phyloP scores from a whole-genome alignment of 37 sponge, comb jelly and placozoan species.

The Chondrilla cf. caribensis region DNA sequence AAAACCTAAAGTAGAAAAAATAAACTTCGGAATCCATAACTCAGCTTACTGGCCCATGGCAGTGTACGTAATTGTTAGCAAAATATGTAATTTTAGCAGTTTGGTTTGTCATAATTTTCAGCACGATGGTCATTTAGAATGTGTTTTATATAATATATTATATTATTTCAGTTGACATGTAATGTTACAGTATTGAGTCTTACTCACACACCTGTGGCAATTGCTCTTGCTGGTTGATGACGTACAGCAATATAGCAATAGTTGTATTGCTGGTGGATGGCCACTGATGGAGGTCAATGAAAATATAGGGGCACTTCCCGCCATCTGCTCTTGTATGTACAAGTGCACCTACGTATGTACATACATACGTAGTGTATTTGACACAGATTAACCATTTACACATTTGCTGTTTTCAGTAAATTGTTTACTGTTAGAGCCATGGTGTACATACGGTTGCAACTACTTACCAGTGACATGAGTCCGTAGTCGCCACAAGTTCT shows the following conservation, averaged over 20 bases:
- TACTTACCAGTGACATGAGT: constrained; percentile 55
- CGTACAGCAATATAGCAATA: not conserved
- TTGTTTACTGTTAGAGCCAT: too few relatives aligned
- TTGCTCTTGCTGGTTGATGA: not conserved
- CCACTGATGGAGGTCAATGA: constrained; percentile 19
- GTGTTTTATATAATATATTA: too few relatives aligned
- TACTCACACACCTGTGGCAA: too few relatives aligned
- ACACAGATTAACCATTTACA: too few relatives aligned
- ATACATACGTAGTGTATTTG: too few relatives aligned
- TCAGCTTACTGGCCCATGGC: constrained; percentile 16
- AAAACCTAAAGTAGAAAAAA: constrained; percentile 5
- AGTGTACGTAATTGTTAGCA: constrained; percentile 1
- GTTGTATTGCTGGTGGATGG: constrained; percentile 15
- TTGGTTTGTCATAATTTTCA: too few relatives aligned
- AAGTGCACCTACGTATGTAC: not conserved
- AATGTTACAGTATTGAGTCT: too few relatives aligned
- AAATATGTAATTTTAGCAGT: too few relatives aligned
- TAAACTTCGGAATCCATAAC: not conserved
- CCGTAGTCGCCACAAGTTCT: constrained; percentile 38
- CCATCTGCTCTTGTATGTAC: constrained; percentile 5
- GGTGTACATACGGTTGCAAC: not conserved
- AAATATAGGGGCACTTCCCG: not conserved
- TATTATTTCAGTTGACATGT: too few relatives aligned
- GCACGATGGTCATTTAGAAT: too few relatives aligned
- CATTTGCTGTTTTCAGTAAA: too few relatives aligned